Conservation (phyloP, 2,888 invertebrate species). For the Lomographa bimaculata region DNA sequence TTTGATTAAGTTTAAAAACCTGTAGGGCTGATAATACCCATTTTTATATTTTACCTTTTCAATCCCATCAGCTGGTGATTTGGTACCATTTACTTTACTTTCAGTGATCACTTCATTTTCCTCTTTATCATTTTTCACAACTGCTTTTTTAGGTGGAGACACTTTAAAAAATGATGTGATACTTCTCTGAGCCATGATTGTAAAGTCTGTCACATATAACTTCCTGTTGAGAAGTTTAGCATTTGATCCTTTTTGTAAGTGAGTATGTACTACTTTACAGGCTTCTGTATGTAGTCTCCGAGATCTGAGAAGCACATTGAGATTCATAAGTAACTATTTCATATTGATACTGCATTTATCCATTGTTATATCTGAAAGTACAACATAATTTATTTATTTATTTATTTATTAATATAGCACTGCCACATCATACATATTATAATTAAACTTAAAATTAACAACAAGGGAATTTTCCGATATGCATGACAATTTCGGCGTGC, state of each 20-base stretch:
- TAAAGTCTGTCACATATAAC: conserved; percentile 11
- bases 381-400: too few species aligned
- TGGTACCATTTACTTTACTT: conserved; percentile 4
- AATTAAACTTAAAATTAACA: too few species aligned
- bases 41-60: conserved; percentile 46
- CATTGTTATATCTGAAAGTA: too few species aligned
- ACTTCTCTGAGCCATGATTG: conserved; percentile 71
- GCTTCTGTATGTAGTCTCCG: conserved; percentile 11
- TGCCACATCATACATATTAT: too few species aligned
- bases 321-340: conserved; percentile 22
- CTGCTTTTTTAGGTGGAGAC: conserved; percentile 55
- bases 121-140: conserved; percentile 27
- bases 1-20: too few species aligned
- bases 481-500: too few species aligned
- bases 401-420: too few species aligned
- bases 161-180: conserved; percentile 74
- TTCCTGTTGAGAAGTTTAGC: conserved; percentile 5
- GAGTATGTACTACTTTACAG: conserved; percentile 5
- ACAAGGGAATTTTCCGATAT: too few species aligned
- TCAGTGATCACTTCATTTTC: conserved; percentile 16
- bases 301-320: conserved; percentile 3
- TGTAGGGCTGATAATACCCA: too few species aligned
- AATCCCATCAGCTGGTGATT: conserved; percentile 32
- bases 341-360: too few species aligned
- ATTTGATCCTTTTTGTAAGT: conserved; percentile 4